Base-by-base conservation (phyloP, 1,140 invertebrate species). In the Mamestra configurata region DNA sequence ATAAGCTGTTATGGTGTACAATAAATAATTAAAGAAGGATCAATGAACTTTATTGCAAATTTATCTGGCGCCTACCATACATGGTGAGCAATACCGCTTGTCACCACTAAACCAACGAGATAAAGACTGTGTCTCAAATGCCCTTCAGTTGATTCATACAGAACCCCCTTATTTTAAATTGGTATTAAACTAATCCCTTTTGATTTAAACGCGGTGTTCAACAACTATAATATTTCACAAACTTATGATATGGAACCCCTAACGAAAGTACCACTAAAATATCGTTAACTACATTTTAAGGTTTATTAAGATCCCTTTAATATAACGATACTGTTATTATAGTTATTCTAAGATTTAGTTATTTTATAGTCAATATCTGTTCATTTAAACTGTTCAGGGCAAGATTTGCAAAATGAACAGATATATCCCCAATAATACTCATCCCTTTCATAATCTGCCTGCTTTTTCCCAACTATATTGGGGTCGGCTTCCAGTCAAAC, bases 261-360 rank as follows among this genome's bases (percentile, higher is more conserved):
- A 46, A 24, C 10, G 15, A 24, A 61, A 61, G 31, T 61, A 10
- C 59, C 15, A 11, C 22, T 70, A 49, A 46, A 46, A 46, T 70
- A 40, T 70, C 40, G 43, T 46, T 70, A 70, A 70, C 20, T 46
- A 13, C 13, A 70, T 11, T 46, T 70, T 43, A 66, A 15, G 37
- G 61, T 66, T 64, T 70, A 70, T 70, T 70, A 70, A 70, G 37
- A 49, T 27, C 37, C 66, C 18, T n/a, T 70, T 66, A 40, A 70
- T 49, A 70, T 70, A 46, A 70, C 66, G 37, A 49, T 43, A 70
- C 37, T 43, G 66, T 24, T 70, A n/a, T n/a, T n/a, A 70, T 70
- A 20, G 61, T 20, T 37, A 64, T 18, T 35, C 8, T 37, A 35
- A 64, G 31, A 35, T 64, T 37, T 3, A 64, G 59, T 64, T 64